Base-by-base conservation (phyloP, 1,140 invertebrate species). In the Dendrolimus punctatus region DNA sequence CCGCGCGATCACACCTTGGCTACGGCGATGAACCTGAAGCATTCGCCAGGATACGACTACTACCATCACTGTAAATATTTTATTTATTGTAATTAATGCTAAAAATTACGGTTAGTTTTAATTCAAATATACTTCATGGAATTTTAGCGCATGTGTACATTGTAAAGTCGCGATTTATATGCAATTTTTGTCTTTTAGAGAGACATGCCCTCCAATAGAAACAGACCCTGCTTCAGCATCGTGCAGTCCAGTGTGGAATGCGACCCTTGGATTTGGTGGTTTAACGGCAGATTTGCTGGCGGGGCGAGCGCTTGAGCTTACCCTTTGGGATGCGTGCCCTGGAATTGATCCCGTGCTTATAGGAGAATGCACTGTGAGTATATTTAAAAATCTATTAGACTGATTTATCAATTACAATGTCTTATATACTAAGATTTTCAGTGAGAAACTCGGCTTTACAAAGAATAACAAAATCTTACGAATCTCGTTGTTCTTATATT, bases 201-300 rank as follows among this genome's bases (percentile, higher is more conserved):
- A 91, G 45, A 92, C 93, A 67, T 91, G 92, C 56, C 90, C 89
- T 52, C 90, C 92, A 8, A 87, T 93, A 50, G 94, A 94, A 71
- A 96, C 95, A 1, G 93, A 93, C 66, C 92, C 95, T 5, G 93
- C 94, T 2, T 94, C 94, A 53, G 92, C 93, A 6, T 93, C 93
- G 2, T 93, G 93, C 68, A 95, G 94, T 76, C 95, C 95, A 6
- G 93, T 95, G 46, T 97, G 95, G 95, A 96, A 96, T 71, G 94
- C 95, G 8, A 96, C 94, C n/a, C 86, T 96, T 10, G 93, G 93
- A 51, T 95, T 96, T 74, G 88, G 91, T 0, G 92, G 93, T 36
- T 90, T 95, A 9, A 91, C 91, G 39, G 93, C 92, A 2, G 94
- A 95, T 58, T 90, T 93, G 64, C 80, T 96, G 39, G 91, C 94